Conservation (phyloP, 2,113 vertebrate genomes). For the Archocentrus centrarchus region DNA sequence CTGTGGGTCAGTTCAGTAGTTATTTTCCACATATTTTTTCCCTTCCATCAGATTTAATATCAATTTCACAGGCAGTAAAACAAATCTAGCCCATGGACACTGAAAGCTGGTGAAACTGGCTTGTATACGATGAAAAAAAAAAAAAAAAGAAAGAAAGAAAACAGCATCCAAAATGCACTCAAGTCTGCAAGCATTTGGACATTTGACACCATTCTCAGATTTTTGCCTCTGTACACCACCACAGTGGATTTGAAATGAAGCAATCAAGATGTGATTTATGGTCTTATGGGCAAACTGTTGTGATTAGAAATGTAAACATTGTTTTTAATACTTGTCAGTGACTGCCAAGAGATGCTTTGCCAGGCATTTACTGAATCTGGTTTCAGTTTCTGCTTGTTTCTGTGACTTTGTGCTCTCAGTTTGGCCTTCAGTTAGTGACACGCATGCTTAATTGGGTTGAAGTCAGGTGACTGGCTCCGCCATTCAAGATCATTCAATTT, state of each 20-base stretch:
- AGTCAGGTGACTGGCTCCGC: not conserved
- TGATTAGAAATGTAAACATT: not conserved
- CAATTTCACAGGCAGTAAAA: constrained; percentile 11
- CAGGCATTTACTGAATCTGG: not conserved
- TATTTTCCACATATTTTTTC: accelerated
- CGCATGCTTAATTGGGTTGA: not conserved
- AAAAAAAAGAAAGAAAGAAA: no score
- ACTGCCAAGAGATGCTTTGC: not conserved
- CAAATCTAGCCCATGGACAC: not conserved
- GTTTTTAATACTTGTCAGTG: constrained; percentile 3
- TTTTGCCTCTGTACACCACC: not conserved
- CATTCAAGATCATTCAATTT: not conserved
- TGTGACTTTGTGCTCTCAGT: not conserved
- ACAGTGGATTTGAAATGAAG: constrained; percentile 7
- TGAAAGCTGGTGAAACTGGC: not conserved
- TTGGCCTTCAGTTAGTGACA: not conserved
- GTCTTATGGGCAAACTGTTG: not conserved
- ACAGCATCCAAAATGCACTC: not conserved
- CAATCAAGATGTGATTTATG: constrained; percentile 4
- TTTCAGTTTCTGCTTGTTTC: not conserved
- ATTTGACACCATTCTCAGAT: not conserved
- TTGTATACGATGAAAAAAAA: not conserved
- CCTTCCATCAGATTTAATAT: not conserved
- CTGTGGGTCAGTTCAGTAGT: not conserved
- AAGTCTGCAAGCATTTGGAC: not conserved